phyloP scores from a whole-genome alignment of 2,797 vertebrate genomes.

The Chelonia mydas region DNA sequence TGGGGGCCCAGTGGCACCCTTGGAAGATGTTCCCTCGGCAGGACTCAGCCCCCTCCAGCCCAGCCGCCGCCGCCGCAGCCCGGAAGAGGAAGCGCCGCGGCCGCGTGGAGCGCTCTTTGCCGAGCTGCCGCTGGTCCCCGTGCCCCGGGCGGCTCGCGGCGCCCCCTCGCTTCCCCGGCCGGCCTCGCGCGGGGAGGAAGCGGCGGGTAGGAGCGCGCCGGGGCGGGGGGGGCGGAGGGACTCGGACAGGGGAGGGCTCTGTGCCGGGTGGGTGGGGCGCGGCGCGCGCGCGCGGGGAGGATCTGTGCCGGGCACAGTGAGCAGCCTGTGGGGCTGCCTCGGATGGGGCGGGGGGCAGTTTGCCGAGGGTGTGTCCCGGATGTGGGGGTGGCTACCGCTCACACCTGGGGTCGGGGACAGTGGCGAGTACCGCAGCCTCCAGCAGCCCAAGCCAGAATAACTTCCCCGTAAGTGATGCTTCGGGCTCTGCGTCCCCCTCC shows the following conservation, averaged over 20 bases:
- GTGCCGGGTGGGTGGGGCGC: too few relatives aligned
- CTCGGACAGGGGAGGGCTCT: neutral
- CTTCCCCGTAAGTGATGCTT: too few relatives aligned
- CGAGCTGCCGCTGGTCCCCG: neutral
- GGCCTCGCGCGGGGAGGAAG: neutral
- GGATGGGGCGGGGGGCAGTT: neutral
- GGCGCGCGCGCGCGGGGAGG: neutral
- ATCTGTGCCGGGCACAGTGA: neutral
- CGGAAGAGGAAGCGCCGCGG: slow-evolving; percentile 60
- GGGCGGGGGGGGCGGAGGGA: neutral
- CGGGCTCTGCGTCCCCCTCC: too few relatives aligned
- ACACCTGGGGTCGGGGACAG: too few relatives aligned
- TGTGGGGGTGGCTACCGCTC: neutral
- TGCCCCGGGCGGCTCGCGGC: neutral
- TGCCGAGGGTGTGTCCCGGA: neutral
- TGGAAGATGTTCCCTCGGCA: neutral
- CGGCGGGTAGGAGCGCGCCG: neutral
- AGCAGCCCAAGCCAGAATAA: too few relatives aligned
- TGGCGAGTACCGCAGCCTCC: too few relatives aligned
- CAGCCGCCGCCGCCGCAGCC: neutral
- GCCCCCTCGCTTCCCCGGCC: neutral
- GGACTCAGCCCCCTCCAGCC: neutral
- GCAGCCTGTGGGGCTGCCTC: neutral
- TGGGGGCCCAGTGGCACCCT: too few relatives aligned
- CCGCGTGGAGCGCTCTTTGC: neutral